Conservation (phyloP, 2,113 vertebrate species). For the Plecotus auritus region DNA sequence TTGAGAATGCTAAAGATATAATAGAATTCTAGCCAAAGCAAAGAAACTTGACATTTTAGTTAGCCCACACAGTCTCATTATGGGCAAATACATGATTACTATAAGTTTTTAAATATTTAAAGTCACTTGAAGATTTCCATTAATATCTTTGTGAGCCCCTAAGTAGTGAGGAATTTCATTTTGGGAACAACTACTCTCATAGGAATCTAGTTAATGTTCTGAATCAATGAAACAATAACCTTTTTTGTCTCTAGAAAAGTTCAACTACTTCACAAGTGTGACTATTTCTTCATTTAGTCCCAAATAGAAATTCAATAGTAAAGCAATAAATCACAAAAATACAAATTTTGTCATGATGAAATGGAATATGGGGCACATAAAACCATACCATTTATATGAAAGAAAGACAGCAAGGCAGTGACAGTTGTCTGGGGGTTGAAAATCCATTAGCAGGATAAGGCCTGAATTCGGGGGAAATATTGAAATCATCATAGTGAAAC, state of each 20-base stretch:
- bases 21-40: not conserved
- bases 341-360: not conserved
- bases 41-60: not conserved
- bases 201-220: not conserved
- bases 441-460: not conserved
- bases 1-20: not conserved
- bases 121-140: not conserved
- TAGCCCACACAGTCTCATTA: not conserved
- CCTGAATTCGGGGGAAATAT: not conserved
- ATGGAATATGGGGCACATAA: not conserved
- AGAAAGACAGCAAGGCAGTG: not conserved
- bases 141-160: not conserved
- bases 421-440: not conserved
- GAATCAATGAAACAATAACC: not conserved
- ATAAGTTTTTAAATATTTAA: slow-evolving; percentile 21
- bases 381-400: not conserved
- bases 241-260: slow-evolving; percentile 8
- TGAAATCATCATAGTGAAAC: not conserved
- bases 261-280: not conserved
- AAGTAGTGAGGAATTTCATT: not conserved
- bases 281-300: slow-evolving; percentile 14
- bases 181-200: not conserved
- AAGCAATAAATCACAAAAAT: not conserved
- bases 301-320: not conserved
- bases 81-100: not conserved